Conservation (phyloP, 2,888 invertebrate genomes). For the Amphipyra tragopoginis region DNA sequence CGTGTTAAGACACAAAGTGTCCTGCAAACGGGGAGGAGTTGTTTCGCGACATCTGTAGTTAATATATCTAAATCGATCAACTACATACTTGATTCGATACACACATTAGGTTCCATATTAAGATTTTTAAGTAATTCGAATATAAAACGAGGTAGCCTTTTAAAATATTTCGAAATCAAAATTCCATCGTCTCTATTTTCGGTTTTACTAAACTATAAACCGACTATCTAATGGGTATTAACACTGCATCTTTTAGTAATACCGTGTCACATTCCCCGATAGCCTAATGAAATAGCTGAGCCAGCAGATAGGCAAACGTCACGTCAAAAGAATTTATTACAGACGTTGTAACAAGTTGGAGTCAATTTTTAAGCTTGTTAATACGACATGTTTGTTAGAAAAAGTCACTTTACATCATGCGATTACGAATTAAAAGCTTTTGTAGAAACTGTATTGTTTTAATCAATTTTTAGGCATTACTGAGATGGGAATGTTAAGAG, state of each 20-base stretch:
- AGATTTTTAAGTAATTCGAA: too few relatives aligned
- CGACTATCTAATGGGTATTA: background rate
- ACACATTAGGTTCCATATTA: too few relatives aligned
- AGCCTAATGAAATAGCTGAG: constrained; percentile 47
- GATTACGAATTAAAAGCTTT: constrained; percentile 7
- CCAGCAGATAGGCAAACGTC: constrained; percentile 43
- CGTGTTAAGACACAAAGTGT: too few relatives aligned
- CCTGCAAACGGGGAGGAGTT: too few relatives aligned
- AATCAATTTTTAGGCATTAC: too few relatives aligned
- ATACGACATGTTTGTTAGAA: constrained; percentile 35
- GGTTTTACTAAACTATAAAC: constrained; percentile 19
- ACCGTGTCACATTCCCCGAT: constrained; percentile 41
- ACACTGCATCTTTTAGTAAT: constrained; percentile 21
- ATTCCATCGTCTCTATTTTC: background rate
- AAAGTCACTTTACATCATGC: constrained; percentile 34
- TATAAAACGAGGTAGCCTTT: background rate
- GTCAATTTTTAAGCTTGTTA: constrained; percentile 49
- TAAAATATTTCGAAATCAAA: background rate
- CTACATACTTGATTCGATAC: too few relatives aligned
- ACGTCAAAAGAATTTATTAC: constrained; percentile 57
- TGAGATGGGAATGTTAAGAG: too few relatives aligned
- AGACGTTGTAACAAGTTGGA: constrained; percentile 43
- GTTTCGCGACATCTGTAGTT: too few relatives aligned
- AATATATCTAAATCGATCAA: too few relatives aligned
- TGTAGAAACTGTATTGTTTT: too few relatives aligned